Percentiles rank a stretch among this genome's conserved stretches.
Evolutionary conservation across 2,888 invertebrate genomes (phyloP).

Genomic region (Ormyrus pomaceus): DNA sequence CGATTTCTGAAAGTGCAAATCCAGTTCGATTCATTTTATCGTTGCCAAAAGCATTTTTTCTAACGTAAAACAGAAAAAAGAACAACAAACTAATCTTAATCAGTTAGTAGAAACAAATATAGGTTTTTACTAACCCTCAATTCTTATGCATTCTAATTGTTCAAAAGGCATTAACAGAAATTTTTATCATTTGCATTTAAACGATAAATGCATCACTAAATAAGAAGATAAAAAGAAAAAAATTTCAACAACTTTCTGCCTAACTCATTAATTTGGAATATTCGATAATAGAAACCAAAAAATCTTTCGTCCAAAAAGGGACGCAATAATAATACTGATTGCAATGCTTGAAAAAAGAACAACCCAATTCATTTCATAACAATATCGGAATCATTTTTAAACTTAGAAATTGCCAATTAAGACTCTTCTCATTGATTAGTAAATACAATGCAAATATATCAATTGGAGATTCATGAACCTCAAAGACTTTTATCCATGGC

Average conservation of each 20-base stretch:
- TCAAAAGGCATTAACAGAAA: slow-evolving; percentile 9
- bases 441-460: slow-evolving; percentile 42
- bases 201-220: slow-evolving; percentile 26
- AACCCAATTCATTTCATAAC: slow-evolving; percentile 50
- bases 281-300: slow-evolving; percentile 42
- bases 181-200: slow-evolving; percentile 22
- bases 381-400: slow-evolving; percentile 42
- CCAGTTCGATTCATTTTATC: slow-evolving; percentile 52
- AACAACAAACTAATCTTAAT: slow-evolving; percentile 34
- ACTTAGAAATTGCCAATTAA: slow-evolving; percentile 31
- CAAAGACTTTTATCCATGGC: slow-evolving; percentile 60
- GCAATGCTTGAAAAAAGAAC: slow-evolving; percentile 39
- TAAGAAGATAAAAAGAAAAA: slow-evolving; percentile 33
- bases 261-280: slow-evolving; percentile 54
- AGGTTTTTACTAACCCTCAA: slow-evolving; percentile 25
- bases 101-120: slow-evolving; percentile 22
- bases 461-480: slow-evolving; percentile 52
- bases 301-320: slow-evolving; percentile 50
- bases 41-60: slow-evolving; percentile 23
- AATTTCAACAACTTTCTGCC: slow-evolving; percentile 42
- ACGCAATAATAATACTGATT: slow-evolving; percentile 55
- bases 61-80: slow-evolving; percentile 29
- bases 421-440: slow-evolving; percentile 35
- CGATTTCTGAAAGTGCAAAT: slow-evolving; percentile 48
- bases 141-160: slow-evolving; percentile 25